Conservation (phyloP, 2,888 invertebrate genomes). For the Sarcophaga caerulescens region DNA sequence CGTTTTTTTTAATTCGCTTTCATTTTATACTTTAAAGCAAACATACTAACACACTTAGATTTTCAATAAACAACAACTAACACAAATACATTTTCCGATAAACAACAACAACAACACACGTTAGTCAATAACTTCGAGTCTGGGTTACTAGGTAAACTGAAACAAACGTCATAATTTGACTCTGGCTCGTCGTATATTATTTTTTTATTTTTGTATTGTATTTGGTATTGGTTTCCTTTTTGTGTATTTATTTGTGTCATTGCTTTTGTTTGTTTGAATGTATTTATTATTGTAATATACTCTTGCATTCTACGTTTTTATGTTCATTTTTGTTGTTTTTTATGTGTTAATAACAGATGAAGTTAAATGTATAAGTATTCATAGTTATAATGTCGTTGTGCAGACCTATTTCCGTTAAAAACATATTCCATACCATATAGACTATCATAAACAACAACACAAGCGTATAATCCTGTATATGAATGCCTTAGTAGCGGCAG, state of each 20-base stretch:
- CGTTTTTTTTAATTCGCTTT: conserved; percentile 23
- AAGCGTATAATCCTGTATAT: neutral
- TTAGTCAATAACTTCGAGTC: conserved; percentile 60
- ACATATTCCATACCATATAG: conserved; percentile 33
- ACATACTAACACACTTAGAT: neutral
- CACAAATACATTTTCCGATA: neutral
- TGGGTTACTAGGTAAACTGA: conserved; percentile 71
- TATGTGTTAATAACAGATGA: conserved; percentile 21
- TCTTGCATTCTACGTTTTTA: conserved; percentile 21
- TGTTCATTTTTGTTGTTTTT: neutral
- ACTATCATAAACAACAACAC: neutral
- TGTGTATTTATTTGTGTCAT: conserved; percentile 4
- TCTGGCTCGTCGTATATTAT: conserved; percentile 16
- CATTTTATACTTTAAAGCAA: conserved; percentile 38
- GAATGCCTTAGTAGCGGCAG: neutral
- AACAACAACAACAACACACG: conserved; percentile 14
- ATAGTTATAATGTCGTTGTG: conserved; percentile 15
- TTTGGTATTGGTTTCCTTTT: neutral
- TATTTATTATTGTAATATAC: conserved; percentile 15
- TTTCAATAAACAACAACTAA: conserved; percentile 2
- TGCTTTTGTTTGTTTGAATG: conserved; percentile 22
- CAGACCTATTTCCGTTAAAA: conserved; percentile 48
- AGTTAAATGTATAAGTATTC: conserved; percentile 41
- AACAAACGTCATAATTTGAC: conserved; percentile 58
- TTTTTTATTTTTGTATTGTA: neutral